Base-by-base conservation (phyloP, 2,888 invertebrate species). In the Troides oblongomaculatus region DNA sequence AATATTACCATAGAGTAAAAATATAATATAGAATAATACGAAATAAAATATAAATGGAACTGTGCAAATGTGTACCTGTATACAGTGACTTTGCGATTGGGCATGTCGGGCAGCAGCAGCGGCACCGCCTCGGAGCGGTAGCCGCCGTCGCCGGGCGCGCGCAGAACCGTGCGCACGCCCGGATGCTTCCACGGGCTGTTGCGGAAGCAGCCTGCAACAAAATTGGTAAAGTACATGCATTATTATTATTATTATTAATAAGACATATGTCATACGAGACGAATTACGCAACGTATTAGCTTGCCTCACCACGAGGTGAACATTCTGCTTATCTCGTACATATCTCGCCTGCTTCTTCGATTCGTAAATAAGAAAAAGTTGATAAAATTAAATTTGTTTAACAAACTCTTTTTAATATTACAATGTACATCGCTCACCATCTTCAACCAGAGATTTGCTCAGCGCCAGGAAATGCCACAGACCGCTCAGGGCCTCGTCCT, bases 381-480 rank as follows among this genome's bases (percentile, higher is more conserved):
- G 10, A 39, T 39, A 30, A 30, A 30, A 30, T 30, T 2, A 3
- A 30, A 3, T 30, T 30, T 5, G 30, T 30, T 30, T 30, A 2
- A 30, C 30, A 30, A 30, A 30, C 3, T 30, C 5, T 30, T 30
- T 7, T 39, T 10, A 39, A 39, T 10, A 39, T 36, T 39, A 17
- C 18, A 46, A 21, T 17, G 18, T 25, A 14, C 58, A 30, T 21
- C 30, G 43, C 80, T 90, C 82, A 84, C 95, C 95, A 73, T 95
- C 95, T 80, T 96, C 95, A 53, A 95, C 94, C 73, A 96, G 86
- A 73, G 94, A 94, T 76, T 94, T 93, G 92, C 96, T 95, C 71
- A 95, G 93, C 73, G 95, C 94, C 70, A 97, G 85, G 95, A 97
- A 97, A 72, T 95, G 94, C 98, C 98, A 99, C 21, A 98, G 93